Evolutionary conservation across 2,113 vertebrate species (phyloP), one percentile per base, ranked within the genome.

Genomic region (Osmerus eperlanus): DNA sequence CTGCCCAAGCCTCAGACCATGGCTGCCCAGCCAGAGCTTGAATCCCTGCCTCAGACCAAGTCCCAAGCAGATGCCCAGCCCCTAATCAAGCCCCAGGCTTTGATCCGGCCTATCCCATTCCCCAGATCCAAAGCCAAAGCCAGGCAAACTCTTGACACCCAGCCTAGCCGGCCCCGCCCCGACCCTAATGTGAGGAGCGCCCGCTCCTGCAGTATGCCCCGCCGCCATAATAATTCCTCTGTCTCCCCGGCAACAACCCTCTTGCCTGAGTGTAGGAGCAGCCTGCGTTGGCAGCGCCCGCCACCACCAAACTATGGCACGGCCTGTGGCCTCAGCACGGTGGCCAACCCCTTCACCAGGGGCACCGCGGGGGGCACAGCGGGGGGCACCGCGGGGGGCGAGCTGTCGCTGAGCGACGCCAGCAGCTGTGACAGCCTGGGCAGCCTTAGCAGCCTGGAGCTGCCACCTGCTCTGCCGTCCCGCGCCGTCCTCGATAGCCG

Each of bases 361-460:
- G 70, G 78, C 32, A 56, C 64, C 16, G 68, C 7, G 0, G 32
- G 60, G 4, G 74, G 69, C 15, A 28, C 25, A 28, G 25, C 25
- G 25, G 72, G 70, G n/a, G 70, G 78, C 32, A 56, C 62, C 15
- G 68, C 5, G 0, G 32, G 60, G 4, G 74, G 68, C 13, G 86
- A 83, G 79, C 84, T 94, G 81, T 93, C 86, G 0, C 93, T 95
- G 81, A 94, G 91, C 25, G 88, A 90, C 88, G 93, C 93, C 91
- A 94, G 95, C 91, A 96, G 95, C 91, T 90, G 92, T 73, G 94
- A 84, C n/a, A 88, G 86, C 74, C 83, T 92, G 83, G 90, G 91
- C 86, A 92, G 94, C 77, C 85, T 93, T 72, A 92, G 93, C 9
- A 21, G n/a, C 58, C 58, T 21, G 58, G 58, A 21, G 58, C 58